Conservation (phyloP, 2,888 invertebrate species). For the Pediacus dermestoides region DNA sequence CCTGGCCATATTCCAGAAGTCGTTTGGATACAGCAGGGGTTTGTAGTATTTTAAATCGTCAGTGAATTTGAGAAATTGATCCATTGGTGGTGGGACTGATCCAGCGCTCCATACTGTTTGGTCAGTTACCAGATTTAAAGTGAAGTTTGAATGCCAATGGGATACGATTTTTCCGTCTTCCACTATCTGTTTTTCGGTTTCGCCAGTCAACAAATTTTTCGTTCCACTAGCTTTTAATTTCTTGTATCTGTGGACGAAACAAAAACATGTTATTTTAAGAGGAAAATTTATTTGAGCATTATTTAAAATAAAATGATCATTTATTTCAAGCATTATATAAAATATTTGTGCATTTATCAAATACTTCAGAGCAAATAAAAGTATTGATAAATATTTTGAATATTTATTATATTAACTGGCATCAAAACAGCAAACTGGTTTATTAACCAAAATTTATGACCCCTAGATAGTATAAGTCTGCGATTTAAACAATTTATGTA, state of each 20-base stretch:
- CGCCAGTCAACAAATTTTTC: conserved; percentile 92
- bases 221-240: conserved; percentile 82
- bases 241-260: conserved; percentile 65
- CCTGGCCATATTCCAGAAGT: conserved; percentile 97
- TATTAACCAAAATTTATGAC: too few relatives aligned
- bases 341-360: too few relatives aligned
- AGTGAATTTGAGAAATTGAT: conserved; percentile 88
- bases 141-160: conserved; percentile 99
- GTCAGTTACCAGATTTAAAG: conserved; percentile 91
- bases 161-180: conserved; percentile 89
- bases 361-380: too few relatives aligned
- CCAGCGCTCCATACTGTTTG: conserved; percentile 94
- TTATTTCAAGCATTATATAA: too few relatives aligned
- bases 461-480: too few relatives aligned
- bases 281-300: too few relatives aligned
- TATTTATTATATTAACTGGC: too few relatives aligned
- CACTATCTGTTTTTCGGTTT: conserved; percentile 72
- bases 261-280: too few relatives aligned
- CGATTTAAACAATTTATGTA: too few relatives aligned
- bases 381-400: too few relatives aligned
- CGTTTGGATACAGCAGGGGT: conserved; percentile 92
- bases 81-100: conserved; percentile 84
- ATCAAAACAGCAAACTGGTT: too few relatives aligned
- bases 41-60: conserved; percentile 84
- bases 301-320: too few relatives aligned